Evolutionary conservation across 1,140 invertebrate species (phyloP).

Genomic region (Drosophila sproati): DNA sequence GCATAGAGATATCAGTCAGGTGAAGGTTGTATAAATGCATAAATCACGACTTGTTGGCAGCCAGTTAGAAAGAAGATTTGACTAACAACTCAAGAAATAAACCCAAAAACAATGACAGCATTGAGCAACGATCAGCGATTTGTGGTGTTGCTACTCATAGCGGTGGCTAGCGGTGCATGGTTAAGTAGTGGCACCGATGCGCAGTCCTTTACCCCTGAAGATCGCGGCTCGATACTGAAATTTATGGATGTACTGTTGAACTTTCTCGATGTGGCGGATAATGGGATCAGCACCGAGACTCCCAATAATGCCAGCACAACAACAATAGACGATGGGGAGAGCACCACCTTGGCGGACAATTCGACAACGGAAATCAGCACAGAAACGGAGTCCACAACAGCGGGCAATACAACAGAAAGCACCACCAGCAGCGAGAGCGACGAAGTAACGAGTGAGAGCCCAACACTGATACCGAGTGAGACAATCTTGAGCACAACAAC

Average conservation of each 20-base stretch:
- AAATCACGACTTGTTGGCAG: neutral
- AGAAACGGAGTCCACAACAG: slow-evolving; percentile 12
- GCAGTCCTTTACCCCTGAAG: slow-evolving; percentile 52
- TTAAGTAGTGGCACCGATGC: slow-evolving; percentile 19
- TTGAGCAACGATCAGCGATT: slow-evolving; percentile 38
- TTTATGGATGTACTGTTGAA: slow-evolving; percentile 63
- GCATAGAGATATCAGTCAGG: slow-evolving; percentile 31
- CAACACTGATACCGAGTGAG: neutral
- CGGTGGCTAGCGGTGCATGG: slow-evolving; percentile 11
- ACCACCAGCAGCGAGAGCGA: slow-evolving; percentile 2
- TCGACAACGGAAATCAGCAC: slow-evolving; percentile 13
- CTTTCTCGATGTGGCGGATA: slow-evolving; percentile 50
- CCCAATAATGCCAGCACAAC: neutral
- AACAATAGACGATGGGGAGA: slow-evolving; percentile 12
- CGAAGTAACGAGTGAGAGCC: slow-evolving; percentile 1
- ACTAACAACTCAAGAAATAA: slow-evolving; percentile 6
- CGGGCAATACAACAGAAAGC: slow-evolving; percentile 5
- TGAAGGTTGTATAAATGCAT: slow-evolving; percentile 30
- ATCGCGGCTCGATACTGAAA: slow-evolving; percentile 59
- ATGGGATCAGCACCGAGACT: slow-evolving; percentile 28
- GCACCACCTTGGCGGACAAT: slow-evolving; percentile 15
- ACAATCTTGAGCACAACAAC: slow-evolving; percentile 13
- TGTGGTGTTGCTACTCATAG: slow-evolving; percentile 34
- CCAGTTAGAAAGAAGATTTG: slow-evolving; percentile 45
- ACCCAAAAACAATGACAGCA: slow-evolving; percentile 24